These are phyloP conservation scores for Tenualosa ilisha DNA, from an alignment of 2,797 vertebrate species.

Conservation along the genomic window DNA sequence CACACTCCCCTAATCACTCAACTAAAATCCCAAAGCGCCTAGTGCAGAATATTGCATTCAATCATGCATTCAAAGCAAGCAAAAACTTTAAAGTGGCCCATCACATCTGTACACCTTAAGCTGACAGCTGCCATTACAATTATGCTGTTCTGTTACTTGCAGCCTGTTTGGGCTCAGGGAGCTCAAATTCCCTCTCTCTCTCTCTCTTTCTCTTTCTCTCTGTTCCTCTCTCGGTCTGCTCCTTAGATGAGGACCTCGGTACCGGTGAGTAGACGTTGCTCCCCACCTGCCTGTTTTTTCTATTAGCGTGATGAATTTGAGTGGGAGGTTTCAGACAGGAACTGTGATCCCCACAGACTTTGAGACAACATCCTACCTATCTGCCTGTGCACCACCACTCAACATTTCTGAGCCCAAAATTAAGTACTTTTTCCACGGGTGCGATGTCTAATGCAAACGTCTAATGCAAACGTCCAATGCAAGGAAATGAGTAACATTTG, in stretches of 20 bases:
- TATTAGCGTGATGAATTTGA: slow-evolving; percentile 70
- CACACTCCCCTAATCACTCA: neutral
- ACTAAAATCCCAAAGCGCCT: neutral
- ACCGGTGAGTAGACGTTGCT: neutral
- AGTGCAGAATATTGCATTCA: neutral
- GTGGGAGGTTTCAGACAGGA: slow-evolving; percentile 75
- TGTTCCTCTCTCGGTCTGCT: neutral
- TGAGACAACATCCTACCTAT: slow-evolving; percentile 72
- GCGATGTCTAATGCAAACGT: too few species aligned
- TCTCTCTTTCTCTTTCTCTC: neutral
- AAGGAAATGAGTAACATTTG: neutral
- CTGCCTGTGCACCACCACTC: slow-evolving; percentile 67
- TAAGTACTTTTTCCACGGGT: neutral
- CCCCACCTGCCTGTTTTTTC: slow-evolving; percentile 70
- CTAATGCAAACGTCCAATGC: neutral
- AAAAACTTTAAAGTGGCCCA: slow-evolving; percentile 22
- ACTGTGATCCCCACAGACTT: slow-evolving; percentile 67
- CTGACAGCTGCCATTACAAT: slow-evolving; percentile 15
- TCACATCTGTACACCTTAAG: neutral
- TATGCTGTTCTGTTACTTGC: neutral
- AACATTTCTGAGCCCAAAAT: slow-evolving; percentile 50
- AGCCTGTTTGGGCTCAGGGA: neutral
- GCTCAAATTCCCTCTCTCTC: slow-evolving; percentile 26
- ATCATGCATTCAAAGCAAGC: slow-evolving; percentile 19
- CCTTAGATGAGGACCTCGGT: neutral